These are phyloP conservation scores for Bucco capensis DNA, from an alignment of 2,113 vertebrate species.

Conservation along the genomic window DNA sequence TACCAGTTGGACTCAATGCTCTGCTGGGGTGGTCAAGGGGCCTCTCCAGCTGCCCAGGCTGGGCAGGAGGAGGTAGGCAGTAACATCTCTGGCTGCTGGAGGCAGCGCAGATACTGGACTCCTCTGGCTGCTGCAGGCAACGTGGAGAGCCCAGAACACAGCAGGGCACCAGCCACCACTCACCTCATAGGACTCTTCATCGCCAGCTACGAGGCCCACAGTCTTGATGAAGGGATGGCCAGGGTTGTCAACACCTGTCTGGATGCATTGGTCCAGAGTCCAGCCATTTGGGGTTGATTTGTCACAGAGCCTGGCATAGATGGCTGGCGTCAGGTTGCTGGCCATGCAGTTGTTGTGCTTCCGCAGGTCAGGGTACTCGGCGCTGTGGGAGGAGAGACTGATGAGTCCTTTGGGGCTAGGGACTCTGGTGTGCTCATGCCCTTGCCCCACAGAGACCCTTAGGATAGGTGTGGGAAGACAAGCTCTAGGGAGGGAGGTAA, in stretches of 20 bases:
- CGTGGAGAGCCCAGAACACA: background rate
- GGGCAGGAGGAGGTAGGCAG: background rate
- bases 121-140: background rate
- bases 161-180: conserved; percentile 10
- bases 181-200: conserved; percentile 97
- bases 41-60: background rate
- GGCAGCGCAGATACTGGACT: background rate
- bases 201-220: conserved; percentile 91
- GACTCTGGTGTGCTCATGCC: rapidly evolving
- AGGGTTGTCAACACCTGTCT: conserved; percentile 96
- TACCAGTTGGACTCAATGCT: background rate
- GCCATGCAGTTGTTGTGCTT: conserved; percentile 99
- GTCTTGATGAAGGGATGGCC: conserved; percentile 97
- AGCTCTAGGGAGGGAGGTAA: background rate
- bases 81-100: background rate
- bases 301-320: conserved; percentile 89
- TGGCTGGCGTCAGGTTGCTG: conserved; percentile 85
- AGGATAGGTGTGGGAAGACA: background rate
- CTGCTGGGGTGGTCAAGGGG: background rate
- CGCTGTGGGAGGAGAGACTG: conserved; percentile 67
- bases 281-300: conserved; percentile 89
- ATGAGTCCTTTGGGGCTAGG: background rate
- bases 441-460: background rate
- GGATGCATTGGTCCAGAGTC: conserved; percentile 94
- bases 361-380: conserved; percentile 94